phyloP scores from a whole-genome alignment of 2,113 vertebrate species.

The Odontesthes bonariensis region DNA sequence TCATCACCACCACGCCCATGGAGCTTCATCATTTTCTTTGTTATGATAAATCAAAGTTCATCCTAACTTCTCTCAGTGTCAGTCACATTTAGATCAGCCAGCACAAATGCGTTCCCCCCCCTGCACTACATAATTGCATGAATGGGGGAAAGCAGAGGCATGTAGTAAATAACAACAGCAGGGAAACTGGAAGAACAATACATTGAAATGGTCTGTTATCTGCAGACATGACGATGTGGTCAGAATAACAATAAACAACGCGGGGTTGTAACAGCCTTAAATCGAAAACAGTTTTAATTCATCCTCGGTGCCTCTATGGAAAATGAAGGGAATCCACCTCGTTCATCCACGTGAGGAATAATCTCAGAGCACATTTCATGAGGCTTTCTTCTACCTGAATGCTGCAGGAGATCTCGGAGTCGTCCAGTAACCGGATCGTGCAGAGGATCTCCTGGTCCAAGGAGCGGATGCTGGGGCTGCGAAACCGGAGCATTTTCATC shows the following conservation, averaged over 20 bases:
- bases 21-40: constrained; percentile 29
- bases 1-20: constrained; percentile 68
- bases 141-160: constrained; percentile 11
- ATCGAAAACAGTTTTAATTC: constrained; percentile 5
- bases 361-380: constrained; percentile 4
- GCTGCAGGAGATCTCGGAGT: constrained; percentile 93
- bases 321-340: not conserved
- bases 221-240: not conserved
- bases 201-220: not conserved
- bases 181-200: constrained; percentile 1
- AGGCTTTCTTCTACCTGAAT: constrained; percentile 86
- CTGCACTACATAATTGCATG: not conserved
- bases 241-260: not conserved
- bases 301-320: not conserved
- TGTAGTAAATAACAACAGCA: constrained; percentile 42
- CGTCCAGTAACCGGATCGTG: constrained; percentile 93
- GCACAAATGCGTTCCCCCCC: constrained; percentile 1
- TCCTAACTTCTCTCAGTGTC: constrained; percentile 53
- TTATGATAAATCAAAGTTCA: constrained; percentile 55
- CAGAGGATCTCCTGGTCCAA: constrained; percentile 91
- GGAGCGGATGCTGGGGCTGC: constrained; percentile 93
- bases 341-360: constrained; percentile 47
- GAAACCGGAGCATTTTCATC: constrained; percentile 96
- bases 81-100: constrained; percentile 11
- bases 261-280: not conserved